These are phyloP conservation scores for Pseudotriccus pelzelni DNA, from an alignment of 2,797 vertebrate genomes.

Conservation along the genomic window DNA sequence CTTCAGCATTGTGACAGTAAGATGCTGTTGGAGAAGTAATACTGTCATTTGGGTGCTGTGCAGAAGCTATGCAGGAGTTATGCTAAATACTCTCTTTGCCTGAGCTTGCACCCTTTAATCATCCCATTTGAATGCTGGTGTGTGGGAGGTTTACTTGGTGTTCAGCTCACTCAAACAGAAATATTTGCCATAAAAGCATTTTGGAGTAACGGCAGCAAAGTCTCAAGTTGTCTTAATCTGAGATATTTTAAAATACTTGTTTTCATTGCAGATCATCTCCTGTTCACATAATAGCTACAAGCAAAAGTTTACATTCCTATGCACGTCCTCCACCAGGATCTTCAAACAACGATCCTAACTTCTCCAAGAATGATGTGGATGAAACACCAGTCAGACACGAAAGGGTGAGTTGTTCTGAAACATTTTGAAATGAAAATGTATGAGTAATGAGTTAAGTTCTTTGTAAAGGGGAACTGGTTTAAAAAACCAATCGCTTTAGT, in stretches of 20 bases:
- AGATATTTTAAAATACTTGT: not conserved
- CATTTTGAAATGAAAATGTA: not conserved
- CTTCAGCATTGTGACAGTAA: not conserved
- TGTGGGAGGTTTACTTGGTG: not conserved
- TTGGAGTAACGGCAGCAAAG: not conserved
- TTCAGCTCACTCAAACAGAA: not conserved
- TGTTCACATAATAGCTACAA: slow-evolving; percentile 96
- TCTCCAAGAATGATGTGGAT: slow-evolving; percentile 88
- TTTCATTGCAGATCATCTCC: slow-evolving; percentile 89
- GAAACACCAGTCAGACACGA: slow-evolving; percentile 80
- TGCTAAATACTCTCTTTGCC: not conserved
- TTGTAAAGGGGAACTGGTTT: not conserved
- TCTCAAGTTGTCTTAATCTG: not conserved
- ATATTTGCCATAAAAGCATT: not conserved
- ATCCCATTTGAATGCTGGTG: not conserved
- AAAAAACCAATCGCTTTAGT: not conserved
- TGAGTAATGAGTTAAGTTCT: not conserved
- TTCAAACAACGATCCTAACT: slow-evolving; percentile 83
- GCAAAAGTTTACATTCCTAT: slow-evolving; percentile 99
- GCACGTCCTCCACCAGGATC: slow-evolving; percentile 94
- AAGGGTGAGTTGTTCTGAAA: slow-evolving; percentile 71
- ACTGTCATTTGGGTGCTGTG: not conserved
- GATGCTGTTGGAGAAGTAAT: not conserved
- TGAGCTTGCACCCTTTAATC: not conserved
- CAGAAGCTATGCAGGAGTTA: not conserved